A percentile compares a stretch with the other conserved stretches of the same genome.
phyloP scores from a whole-genome alignment of 2,888 invertebrate genomes.

The Ferdinandea cuprea region DNA sequence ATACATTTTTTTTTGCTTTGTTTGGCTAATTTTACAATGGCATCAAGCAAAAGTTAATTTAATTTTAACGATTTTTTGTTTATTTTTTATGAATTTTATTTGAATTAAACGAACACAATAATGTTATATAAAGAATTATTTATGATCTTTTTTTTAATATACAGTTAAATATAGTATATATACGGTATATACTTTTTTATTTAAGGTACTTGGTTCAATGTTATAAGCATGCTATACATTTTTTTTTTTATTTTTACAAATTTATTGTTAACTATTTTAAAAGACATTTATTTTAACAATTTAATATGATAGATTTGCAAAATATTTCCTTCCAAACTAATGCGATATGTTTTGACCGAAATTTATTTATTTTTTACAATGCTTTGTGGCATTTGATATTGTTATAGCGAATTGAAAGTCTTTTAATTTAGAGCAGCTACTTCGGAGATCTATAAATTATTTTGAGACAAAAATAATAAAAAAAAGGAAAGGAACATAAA shows the following conservation, averaged over 20 bases:
- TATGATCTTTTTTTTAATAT: conserved; percentile 16
- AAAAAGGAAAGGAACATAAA: too few relatives aligned
- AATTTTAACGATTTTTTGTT: conserved; percentile 3
- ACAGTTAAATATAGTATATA: conserved; percentile 39
- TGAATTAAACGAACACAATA: conserved; percentile 33
- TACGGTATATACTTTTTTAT: neutral
- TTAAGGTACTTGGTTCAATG: conserved; percentile 59
- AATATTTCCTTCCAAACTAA: neutral
- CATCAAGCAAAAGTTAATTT: conserved; percentile 4
- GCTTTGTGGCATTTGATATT: too few relatives aligned
- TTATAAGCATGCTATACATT: conserved; percentile 25
- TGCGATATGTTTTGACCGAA: neutral
- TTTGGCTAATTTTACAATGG: conserved; percentile 11
- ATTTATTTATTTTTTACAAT: too few relatives aligned
- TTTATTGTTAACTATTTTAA: neutral
- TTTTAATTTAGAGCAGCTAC: too few relatives aligned
- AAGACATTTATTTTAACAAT: too few relatives aligned
- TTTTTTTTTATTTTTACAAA: neutral
- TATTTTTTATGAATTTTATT: neutral
- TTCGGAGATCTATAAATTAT: too few relatives aligned
- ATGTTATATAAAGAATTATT: conserved; percentile 12
- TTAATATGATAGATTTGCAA: neutral
- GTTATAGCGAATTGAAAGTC: too few relatives aligned
- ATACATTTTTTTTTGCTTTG: neutral
- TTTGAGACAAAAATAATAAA: too few relatives aligned